A percentile compares a stretch with the other conserved stretches of the same genome.
These are phyloP conservation scores for Dione juno DNA, from an alignment of 2,888 invertebrate genomes.

Conservation along the genomic window DNA sequence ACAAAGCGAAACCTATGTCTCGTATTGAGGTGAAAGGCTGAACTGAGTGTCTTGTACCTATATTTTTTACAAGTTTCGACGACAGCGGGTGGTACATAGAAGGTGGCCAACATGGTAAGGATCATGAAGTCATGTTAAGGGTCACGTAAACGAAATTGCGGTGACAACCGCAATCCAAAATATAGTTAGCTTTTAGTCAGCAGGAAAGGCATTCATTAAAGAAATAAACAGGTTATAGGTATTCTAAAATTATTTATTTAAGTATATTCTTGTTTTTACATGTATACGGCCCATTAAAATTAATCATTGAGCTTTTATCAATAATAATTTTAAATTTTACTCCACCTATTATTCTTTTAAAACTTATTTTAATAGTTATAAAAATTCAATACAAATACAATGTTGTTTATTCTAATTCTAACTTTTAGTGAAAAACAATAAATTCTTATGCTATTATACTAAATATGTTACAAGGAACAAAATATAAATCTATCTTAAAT, in stretches of 20 bases:
- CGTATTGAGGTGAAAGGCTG: no score
- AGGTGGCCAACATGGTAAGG: no score
- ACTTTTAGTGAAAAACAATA: neutral
- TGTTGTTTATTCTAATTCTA: neutral
- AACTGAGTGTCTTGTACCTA: no score
- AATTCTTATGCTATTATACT: neutral
- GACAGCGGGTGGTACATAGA: no score
- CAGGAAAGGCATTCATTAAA: neutral
- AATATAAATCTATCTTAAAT: neutral
- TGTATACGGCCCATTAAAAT: neutral
- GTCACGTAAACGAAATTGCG: no score
- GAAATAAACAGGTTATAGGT: neutral
- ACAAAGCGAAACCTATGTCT: no score
- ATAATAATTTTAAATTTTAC: neutral
- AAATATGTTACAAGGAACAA: neutral
- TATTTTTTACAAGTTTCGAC: no score
- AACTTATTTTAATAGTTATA: neutral
- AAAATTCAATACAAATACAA: neutral
- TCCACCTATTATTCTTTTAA: neutral
- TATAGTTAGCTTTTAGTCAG: neutral
- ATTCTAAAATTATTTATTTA: constrained; percentile 1
- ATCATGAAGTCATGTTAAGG: no score
- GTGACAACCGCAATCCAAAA: no score
- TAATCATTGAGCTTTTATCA: neutral
- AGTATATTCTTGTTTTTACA: constrained; percentile 6